A percentile compares a stretch with the other conserved stretches of the same genome.
phyloP scores from a whole-genome alignment of 2,888 invertebrate species.

The Conchocele bisecta region DNA sequence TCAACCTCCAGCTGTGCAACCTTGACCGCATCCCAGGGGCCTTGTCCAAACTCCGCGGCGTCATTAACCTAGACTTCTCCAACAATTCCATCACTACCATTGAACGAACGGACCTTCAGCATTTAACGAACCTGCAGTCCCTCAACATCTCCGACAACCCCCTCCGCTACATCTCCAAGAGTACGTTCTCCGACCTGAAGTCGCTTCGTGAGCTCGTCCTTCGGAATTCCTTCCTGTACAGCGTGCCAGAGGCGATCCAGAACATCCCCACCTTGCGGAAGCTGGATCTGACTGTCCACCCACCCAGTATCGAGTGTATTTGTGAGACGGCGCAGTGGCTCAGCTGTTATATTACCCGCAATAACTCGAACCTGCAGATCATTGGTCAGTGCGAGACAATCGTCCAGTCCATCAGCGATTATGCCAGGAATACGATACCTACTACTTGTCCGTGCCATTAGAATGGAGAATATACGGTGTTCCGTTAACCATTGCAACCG shows the following conservation, averaged over 20 bases:
- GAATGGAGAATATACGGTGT: too few relatives aligned
- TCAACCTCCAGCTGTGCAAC: slow-evolving; percentile 51
- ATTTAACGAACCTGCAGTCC: slow-evolving; percentile 15
- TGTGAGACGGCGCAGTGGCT: slow-evolving; percentile 55
- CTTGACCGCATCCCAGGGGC: slow-evolving; percentile 62
- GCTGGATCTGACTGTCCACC: slow-evolving; percentile 18
- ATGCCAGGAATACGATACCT: slow-evolving; percentile 14
- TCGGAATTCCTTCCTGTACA: slow-evolving; percentile 28
- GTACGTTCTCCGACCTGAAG: slow-evolving; percentile 46
- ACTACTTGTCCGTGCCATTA: slow-evolving; percentile 19
- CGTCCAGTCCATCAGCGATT: slow-evolving; percentile 9
- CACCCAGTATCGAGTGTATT: slow-evolving; percentile 47
- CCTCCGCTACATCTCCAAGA: slow-evolving; percentile 54
- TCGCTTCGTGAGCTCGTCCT: slow-evolving; percentile 35
- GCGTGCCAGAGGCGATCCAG: slow-evolving; percentile 53
- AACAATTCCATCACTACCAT: slow-evolving; percentile 60
- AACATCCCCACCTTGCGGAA: slow-evolving; percentile 28
- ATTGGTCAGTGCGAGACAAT: slow-evolving; percentile 46
- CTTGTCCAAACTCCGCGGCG: slow-evolving; percentile 32
- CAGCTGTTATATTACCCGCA: slow-evolving; percentile 39
- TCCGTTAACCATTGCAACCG: too few relatives aligned
- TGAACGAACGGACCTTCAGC: slow-evolving; percentile 57
- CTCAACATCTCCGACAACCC: slow-evolving; percentile 54
- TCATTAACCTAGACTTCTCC: slow-evolving; percentile 52
- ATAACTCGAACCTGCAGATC: slow-evolving; percentile 37